Evolutionary conservation across 2,113 vertebrate genomes (phyloP), one percentile per base, ranked within the genome.

Genomic region (Leptocoma aspasia): DNA sequence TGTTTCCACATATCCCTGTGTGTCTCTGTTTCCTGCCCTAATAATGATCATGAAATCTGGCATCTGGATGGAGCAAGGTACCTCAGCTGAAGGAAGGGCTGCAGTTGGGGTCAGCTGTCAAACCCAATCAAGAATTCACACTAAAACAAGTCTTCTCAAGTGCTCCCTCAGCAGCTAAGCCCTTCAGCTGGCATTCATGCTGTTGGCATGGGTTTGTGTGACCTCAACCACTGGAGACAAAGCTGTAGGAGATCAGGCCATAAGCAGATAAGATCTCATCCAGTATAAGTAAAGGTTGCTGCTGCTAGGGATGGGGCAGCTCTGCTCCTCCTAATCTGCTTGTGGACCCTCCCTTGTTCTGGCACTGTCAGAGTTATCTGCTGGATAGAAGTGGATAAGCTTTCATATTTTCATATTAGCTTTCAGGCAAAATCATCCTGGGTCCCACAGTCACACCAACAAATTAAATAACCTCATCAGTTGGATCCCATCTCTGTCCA

Each of bases 1-100:
- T n/a, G 3, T 49, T 88, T 86, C 50, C 44, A n/a, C 2, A 9
- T 59, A 33, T 13, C 10, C 0, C 0, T 37, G 7, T 6, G 8
- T 37, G 11, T 45, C 7, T 50, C 1, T 52, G 6, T 56, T 69
- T 57, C 19, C 16, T 64, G 11, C 53, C 41, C 33, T 56, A 42
- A 30, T 75, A 66, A 54, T 11, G 21, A 27, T n/a, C 7, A 18
- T 28, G 21, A 37, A 87, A 81, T 52, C 19, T 53, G 56, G 18
- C 30, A 35, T 72, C 44, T 72, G 59, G 41, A 56, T 31, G 33
- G 53, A 79, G 22, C 7, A 22, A 18, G 13, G 31, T 52, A 39
- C 49, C 27, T 76, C 8, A 21, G 35, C 15, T 83, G 68, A 81
- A 84, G 33, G 14, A 91, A 69, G 15, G 30, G 49, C 49, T 89